A percentile compares a stretch with the other conserved stretches of the same genome.
Evolutionary conservation across 2,888 invertebrate species (phyloP).

Genomic region (Cinara cedri): DNA sequence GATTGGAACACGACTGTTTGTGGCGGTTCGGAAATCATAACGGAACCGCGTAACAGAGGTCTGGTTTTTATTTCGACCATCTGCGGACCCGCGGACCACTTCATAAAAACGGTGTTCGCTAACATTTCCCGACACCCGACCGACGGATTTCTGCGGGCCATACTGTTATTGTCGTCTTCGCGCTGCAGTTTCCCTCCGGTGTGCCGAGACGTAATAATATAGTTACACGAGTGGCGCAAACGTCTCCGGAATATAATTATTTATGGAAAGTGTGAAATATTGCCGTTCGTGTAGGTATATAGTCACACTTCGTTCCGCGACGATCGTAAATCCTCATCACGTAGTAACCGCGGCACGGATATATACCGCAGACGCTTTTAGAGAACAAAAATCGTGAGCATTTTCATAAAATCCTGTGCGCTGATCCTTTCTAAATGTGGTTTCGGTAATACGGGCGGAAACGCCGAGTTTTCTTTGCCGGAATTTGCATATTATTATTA

Average conservation of each 20-base stretch:
- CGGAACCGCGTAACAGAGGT: background rate
- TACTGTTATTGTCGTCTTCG: conserved; percentile 29
- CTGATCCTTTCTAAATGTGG: conserved; percentile 5
- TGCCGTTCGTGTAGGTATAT: background rate
- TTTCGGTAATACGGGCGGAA: background rate
- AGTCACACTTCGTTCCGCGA: background rate
- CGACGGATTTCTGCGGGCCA: conserved; percentile 32
- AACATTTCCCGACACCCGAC: conserved; percentile 34
- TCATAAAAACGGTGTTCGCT: background rate
- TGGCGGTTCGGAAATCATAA: background rate
- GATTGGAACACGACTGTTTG: background rate
- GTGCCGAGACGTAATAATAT: background rate
- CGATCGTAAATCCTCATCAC: conserved; percentile 49
- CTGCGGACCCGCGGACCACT: conserved; percentile 17
- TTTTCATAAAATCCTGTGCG: conserved; percentile 26
- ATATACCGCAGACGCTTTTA: conserved; percentile 16
- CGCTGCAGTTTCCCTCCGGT: background rate
- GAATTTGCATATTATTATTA: conserved; percentile 22
- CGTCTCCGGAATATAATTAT: conserved; percentile 42
- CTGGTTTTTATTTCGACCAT: conserved; percentile 43
- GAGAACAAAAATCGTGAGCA: conserved; percentile 38
- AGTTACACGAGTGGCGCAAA: background rate
- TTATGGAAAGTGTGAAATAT: conserved; percentile 38
- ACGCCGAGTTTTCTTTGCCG: conserved; percentile 7
- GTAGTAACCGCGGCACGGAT: background rate